A percentile compares a stretch with the other conserved stretches of the same genome.
These are phyloP conservation scores for Gambelia wislizenii DNA, from an alignment of 2,797 vertebrate species.

Conservation along the genomic window DNA sequence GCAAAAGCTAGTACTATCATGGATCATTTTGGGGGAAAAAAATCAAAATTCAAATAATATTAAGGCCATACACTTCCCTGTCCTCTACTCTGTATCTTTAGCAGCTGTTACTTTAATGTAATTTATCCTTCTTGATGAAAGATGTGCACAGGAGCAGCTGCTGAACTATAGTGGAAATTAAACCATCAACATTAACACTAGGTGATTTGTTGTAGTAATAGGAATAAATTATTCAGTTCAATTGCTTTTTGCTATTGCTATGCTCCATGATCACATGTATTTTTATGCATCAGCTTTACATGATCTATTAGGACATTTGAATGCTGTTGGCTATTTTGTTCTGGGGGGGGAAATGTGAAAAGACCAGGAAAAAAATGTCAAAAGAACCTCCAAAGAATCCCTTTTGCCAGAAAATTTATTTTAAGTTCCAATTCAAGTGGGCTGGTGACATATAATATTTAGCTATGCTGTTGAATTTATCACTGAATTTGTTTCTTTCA, in stretches of 20 bases:
- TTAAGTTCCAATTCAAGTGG: neutral
- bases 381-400: neutral
- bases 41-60: neutral
- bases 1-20: neutral
- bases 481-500: neutral
- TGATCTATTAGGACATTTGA: slow-evolving; percentile 17
- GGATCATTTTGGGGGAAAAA: neutral
- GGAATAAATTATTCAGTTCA: slow-evolving; percentile 38
- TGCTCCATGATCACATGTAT: neutral
- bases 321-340: slow-evolving; percentile 3
- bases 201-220: slow-evolving; percentile 33
- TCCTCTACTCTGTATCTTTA: slow-evolving; percentile 7
- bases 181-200: slow-evolving; percentile 7
- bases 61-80: slow-evolving; percentile 11
- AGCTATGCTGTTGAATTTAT: neutral
- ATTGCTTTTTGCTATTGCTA: neutral
- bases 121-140: slow-evolving; percentile 24
- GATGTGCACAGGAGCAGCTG: slow-evolving; percentile 30
- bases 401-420: neutral
- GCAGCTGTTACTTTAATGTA: slow-evolving; percentile 23
- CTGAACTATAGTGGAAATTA: slow-evolving; percentile 24
- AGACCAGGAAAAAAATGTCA: neutral
- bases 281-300: slow-evolving; percentile 6
- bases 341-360: neutral
- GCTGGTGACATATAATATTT: slow-evolving; percentile 3